These are phyloP conservation scores for Anticlea derivata DNA, from an alignment of 2,888 invertebrate genomes.

Conservation along the genomic window DNA sequence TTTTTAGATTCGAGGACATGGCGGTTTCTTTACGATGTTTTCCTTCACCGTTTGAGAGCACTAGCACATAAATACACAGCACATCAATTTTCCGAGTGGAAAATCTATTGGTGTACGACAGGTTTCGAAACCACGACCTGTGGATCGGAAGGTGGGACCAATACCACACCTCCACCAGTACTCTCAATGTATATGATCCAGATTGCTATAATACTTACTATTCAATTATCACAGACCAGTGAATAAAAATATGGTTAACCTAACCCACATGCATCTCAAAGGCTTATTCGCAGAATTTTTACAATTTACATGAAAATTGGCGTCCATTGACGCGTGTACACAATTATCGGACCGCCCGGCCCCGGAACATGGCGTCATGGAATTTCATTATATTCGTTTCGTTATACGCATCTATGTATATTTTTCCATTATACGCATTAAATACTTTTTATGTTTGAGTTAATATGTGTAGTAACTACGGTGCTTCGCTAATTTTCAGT, in stretches of 20 bases:
- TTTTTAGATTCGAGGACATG: no score
- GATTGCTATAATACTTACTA: no score
- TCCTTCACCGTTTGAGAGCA: no score
- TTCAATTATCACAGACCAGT: background rate
- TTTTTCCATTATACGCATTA: background rate
- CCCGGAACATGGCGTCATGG: constrained; percentile 16
- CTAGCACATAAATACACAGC: no score
- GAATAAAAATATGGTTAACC: constrained; percentile 2
- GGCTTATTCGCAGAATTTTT: constrained; percentile 38
- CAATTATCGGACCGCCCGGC: constrained; percentile 55
- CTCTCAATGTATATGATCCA: no score
- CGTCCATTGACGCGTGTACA: constrained; percentile 53
- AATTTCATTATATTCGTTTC: constrained; percentile 20
- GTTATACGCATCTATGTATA: background rate
- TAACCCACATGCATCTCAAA: constrained; percentile 6
- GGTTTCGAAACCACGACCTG: no score
- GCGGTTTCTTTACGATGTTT: no score
- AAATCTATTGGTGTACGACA: no score
- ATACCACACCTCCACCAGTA: no score
- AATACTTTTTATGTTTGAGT: background rate
- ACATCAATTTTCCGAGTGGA: no score
- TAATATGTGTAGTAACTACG: no score
- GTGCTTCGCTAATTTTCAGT: background rate
- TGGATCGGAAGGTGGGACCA: no score
- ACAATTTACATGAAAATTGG: constrained; percentile 60